Percentiles rank a stretch among this genome's conserved stretches.
These are phyloP conservation scores for Grus americana DNA, from an alignment of 2,113 vertebrate genomes.

Conservation along the genomic window DNA sequence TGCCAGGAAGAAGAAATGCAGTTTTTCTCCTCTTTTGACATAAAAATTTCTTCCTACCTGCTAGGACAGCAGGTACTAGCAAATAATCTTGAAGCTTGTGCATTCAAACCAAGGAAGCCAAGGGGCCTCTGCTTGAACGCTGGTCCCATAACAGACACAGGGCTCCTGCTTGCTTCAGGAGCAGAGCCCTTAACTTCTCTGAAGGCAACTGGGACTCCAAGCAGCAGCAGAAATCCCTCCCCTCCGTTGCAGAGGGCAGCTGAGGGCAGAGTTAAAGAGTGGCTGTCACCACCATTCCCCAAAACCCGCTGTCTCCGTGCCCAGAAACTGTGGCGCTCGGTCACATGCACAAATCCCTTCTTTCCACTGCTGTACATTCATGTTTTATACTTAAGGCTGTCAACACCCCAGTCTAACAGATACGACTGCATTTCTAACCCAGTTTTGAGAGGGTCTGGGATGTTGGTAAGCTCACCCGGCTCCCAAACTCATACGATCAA, in stretches of 20 bases:
- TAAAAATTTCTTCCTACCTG: background rate
- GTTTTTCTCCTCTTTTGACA: background rate
- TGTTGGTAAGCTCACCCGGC: background rate
- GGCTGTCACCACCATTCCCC: background rate
- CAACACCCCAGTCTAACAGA: background rate
- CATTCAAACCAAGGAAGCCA: background rate
- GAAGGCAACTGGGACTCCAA: background rate
- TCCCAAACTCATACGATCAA: background rate
- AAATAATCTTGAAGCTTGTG: background rate
- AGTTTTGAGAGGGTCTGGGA: background rate
- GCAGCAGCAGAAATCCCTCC: background rate
- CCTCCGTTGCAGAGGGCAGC: background rate
- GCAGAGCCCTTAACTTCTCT: background rate
- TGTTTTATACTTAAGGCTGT: background rate
- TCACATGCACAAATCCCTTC: background rate
- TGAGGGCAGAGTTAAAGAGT: background rate
- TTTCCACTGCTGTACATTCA: background rate
- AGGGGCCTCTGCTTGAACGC: background rate
- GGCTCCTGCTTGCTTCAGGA: background rate
- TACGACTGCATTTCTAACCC: background rate
- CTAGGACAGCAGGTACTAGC: background rate
- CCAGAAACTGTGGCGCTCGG: rapidly evolving
- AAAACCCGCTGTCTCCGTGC: background rate
- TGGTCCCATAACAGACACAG: background rate
- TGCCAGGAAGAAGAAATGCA: background rate